Conservation (phyloP, 2,888 invertebrate species). For the Calliphora vomitoria region DNA sequence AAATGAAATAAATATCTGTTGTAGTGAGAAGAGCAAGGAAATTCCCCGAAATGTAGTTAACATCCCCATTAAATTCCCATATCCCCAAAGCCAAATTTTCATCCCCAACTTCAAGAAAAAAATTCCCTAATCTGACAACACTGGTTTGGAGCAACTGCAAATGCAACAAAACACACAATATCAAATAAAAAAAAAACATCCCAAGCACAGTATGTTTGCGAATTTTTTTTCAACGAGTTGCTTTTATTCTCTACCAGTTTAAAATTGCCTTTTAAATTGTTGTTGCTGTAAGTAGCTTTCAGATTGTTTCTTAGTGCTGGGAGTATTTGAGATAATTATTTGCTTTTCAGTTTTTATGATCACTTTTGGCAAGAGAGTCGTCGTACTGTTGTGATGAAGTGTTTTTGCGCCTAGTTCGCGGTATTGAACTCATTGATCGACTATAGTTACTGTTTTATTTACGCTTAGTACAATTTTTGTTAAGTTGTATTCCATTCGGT, state of each 20-base stretch:
- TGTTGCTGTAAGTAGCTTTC: not conserved
- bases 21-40: too few relatives aligned
- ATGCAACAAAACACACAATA: slow-evolving; percentile 32
- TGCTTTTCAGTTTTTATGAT: slow-evolving; percentile 6
- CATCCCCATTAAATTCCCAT: too few relatives aligned
- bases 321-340: slow-evolving; percentile 9
- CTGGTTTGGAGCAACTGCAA: slow-evolving; percentile 35
- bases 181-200: slow-evolving; percentile 29
- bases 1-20: too few relatives aligned
- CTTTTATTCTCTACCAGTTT: slow-evolving; percentile 51
- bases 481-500: slow-evolving; percentile 8
- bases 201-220: not conserved
- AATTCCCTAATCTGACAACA: too few relatives aligned
- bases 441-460: not conserved
- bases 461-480: not conserved
- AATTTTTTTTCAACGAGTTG: not conserved
- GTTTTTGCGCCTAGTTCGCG: not conserved
- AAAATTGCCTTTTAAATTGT: slow-evolving; percentile 31
- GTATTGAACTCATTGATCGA: slow-evolving; percentile 30
- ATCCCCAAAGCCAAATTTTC: too few relatives aligned
- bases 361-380: slow-evolving; percentile 24
- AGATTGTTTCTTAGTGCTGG: not conserved
- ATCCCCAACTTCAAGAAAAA: too few relatives aligned
- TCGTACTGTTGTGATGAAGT: not conserved
- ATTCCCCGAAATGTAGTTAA: too few relatives aligned